These are phyloP conservation scores for human DNA, from an alignment of 2,113 vertebrate species.

Conservation along the genomic window GRCh38 chr20:62637001-62637500, in stretches of 20 bases:
- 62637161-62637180: background rate
- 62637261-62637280: background rate
- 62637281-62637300: background rate
- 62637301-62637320: background rate
- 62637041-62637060: background rate
- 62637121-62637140: background rate
- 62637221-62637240: background rate
- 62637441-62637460: background rate
- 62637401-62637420: background rate
- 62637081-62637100: background rate
- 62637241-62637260: background rate
- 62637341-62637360: background rate
- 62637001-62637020: background rate
- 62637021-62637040: background rate
- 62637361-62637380: background rate
- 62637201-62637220: background rate
- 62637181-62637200: accelerated
- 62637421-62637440: background rate
- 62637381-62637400: background rate
- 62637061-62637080: background rate
- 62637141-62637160: background rate
- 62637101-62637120: background rate
- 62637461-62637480: background rate
- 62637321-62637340: accelerated
- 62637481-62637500: background rate